A percentile compares a stretch with the other conserved stretches of the same genome.
phyloP scores from a whole-genome alignment of 35 echinoderm and acorn worm species.

The Ophioderma brevispina region DNA sequence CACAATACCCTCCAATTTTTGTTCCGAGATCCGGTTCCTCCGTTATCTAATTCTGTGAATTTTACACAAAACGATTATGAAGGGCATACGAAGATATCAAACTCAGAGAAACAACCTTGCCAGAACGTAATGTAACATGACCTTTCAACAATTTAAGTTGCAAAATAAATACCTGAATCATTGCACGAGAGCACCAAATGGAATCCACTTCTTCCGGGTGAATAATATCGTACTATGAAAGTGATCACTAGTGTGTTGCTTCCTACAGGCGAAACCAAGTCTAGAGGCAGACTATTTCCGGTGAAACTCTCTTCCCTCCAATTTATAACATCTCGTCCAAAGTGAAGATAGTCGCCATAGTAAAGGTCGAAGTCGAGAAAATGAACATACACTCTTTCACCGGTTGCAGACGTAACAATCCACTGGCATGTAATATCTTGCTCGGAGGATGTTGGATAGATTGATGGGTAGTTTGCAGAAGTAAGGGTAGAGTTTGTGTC shows the following conservation, averaged over 20 bases:
- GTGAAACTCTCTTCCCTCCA: neutral
- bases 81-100: no score
- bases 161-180: neutral
- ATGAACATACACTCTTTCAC: slow-evolving; percentile 3
- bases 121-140: no score
- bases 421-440: neutral
- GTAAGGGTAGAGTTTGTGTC: neutral
- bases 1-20: no score
- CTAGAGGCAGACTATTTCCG: neutral
- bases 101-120: no score
- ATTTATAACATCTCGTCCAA: neutral
- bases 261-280: neutral
- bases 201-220: neutral
- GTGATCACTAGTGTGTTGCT: neutral
- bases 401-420: neutral
- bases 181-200: neutral
- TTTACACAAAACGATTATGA: no score
- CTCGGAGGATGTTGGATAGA: slow-evolving; percentile 8
- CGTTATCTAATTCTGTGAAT: no score
- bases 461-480: slow-evolving; percentile 8
- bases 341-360: neutral
- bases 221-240: neutral
- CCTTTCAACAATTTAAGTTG: no score
- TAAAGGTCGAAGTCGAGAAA: slow-evolving; percentile 26
- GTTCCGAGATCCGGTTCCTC: no score